Percentiles rank a stretch among this genome's conserved stretches.
Evolutionary conservation across 2,888 invertebrate genomes (phyloP).

Genomic region (Temnothorax ravouxi): DNA sequence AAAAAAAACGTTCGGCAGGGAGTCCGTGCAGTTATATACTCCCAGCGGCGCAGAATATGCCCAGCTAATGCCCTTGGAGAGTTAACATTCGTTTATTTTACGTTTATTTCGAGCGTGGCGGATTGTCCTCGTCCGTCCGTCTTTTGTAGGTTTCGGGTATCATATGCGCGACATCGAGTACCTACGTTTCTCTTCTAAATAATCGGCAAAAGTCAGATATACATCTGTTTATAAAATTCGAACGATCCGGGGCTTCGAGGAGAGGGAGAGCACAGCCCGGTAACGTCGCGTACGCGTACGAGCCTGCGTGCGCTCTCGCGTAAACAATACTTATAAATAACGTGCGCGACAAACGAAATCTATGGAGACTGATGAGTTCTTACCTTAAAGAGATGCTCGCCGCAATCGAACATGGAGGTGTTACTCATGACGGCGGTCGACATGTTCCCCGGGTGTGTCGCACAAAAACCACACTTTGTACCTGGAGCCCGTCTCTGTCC

Average conservation of each 20-base stretch:
- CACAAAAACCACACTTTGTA: slow-evolving; percentile 63
- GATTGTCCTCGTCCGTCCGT: not conserved
- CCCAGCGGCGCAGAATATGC: not conserved
- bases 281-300: too few species aligned
- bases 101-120: not conserved
- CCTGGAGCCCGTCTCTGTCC: not conserved
- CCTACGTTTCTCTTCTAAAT: not conserved
- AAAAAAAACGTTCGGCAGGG: not conserved
- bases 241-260: too few species aligned
- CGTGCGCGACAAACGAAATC: too few species aligned
- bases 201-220: not conserved
- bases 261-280: too few species aligned
- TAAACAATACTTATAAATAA: too few species aligned
- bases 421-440: slow-evolving; percentile 92
- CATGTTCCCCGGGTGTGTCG: slow-evolving; percentile 87
- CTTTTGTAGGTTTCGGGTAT: not conserved
- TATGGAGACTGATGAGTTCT: slow-evolving; percentile 60
- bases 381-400: slow-evolving; percentile 92
- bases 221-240: too few species aligned
- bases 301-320: too few species aligned
- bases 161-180: too few species aligned
- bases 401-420: slow-evolving; percentile 91
- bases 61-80: not conserved
- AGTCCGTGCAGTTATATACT: too few species aligned
- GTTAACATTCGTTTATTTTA: not conserved